Conservation (phyloP, 1,140 invertebrate genomes). For the Semibalanus balanoides region DNA sequence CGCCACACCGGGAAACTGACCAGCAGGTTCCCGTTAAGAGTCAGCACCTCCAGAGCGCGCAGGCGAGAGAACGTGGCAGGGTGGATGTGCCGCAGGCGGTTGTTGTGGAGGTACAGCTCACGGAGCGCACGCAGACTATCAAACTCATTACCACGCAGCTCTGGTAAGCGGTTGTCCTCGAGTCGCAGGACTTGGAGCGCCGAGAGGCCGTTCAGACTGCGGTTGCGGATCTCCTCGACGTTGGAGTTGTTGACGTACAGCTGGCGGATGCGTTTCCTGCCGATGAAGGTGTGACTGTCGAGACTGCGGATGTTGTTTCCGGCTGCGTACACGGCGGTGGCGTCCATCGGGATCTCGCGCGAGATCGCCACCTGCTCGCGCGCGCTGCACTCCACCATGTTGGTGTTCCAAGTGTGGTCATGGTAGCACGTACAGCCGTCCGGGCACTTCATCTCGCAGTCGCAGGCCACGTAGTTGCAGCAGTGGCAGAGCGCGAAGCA, state of each 20-base stretch:
- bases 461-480: conserved; percentile 88
- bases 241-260: conserved; percentile 77
- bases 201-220: conserved; percentile 73
- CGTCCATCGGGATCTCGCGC: conserved; percentile 80
- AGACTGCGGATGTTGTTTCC: conserved; percentile 75
- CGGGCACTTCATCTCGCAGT: conserved; percentile 75
- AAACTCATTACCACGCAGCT: conserved; percentile 67
- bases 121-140: conserved; percentile 50
- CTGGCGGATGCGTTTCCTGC: conserved; percentile 69
- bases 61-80: conserved; percentile 69
- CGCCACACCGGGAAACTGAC: conserved; percentile 48
- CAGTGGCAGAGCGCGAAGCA: conserved; percentile 86
- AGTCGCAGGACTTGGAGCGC: conserved; percentile 50
- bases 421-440: conserved; percentile 86
- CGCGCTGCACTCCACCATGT: conserved; percentile 77
- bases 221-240: conserved; percentile 66
- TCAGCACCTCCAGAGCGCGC: conserved; percentile 61
- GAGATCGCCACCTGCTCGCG: conserved; percentile 52
- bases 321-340: conserved; percentile 81
- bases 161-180: conserved; percentile 65
- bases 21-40: conserved; percentile 70
- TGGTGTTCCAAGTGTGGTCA: conserved; percentile 82
- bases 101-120: conserved; percentile 75
- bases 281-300: conserved; percentile 77
- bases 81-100: conserved; percentile 64